Evolutionary conservation across 2,113 vertebrate species (phyloP).

Genomic region (Trematomus loennbergii): DNA sequence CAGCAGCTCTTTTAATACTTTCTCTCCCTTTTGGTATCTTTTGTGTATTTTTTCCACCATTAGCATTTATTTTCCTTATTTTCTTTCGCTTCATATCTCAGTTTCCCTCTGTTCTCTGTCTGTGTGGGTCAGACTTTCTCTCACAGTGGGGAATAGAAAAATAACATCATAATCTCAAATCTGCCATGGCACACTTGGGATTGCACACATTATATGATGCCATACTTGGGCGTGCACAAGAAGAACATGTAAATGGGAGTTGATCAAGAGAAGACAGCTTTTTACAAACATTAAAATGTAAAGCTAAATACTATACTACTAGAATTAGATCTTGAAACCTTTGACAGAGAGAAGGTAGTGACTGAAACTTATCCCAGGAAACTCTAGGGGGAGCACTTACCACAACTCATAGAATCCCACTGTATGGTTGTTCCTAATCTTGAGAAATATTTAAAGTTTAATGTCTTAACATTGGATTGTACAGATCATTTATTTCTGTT

Average conservation of each 20-base stretch:
- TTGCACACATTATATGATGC: conserved; percentile 33
- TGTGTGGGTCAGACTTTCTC: conserved; percentile 17
- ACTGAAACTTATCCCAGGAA: not conserved
- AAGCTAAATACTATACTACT: too few species aligned
- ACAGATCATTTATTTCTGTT: not conserved
- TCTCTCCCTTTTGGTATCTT: conserved; percentile 1
- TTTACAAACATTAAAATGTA: too few species aligned
- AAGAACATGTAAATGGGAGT: not conserved
- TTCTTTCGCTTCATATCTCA: not conserved
- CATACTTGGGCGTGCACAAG: not conserved
- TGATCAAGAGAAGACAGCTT: too few species aligned
- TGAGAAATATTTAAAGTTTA: not conserved
- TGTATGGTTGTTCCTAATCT: not conserved
- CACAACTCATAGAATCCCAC: conserved; percentile 1
- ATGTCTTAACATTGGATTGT: not conserved
- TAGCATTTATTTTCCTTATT: not conserved
- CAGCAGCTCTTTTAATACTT: not conserved
- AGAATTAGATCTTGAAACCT: not conserved
- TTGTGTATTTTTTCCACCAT: not conserved
- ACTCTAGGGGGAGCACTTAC: conserved; percentile 52
- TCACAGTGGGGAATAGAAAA: conserved; percentile 14
- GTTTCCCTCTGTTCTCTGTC: not conserved
- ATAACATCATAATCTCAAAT: conserved; percentile 35
- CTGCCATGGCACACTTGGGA: not conserved
- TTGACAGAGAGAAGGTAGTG: not conserved